These are phyloP conservation scores for Chaunax sp. DNA, from an alignment of 2,797 vertebrate genomes.

Conservation along the genomic window DNA sequence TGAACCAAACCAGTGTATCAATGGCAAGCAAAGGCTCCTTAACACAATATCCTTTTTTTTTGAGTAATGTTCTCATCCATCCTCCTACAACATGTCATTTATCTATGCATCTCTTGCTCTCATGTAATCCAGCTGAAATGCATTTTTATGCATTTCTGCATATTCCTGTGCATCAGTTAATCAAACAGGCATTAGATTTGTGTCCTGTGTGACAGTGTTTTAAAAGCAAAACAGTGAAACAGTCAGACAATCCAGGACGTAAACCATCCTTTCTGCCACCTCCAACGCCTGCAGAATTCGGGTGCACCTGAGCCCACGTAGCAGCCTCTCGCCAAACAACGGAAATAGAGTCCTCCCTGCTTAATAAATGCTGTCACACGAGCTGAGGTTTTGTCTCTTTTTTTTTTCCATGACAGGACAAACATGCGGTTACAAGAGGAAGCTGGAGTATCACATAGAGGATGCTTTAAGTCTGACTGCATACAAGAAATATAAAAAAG, in stretches of 20 bases:
- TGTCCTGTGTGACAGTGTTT: constrained; percentile 11
- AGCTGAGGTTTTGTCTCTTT: not conserved
- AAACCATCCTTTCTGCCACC: constrained; percentile 35
- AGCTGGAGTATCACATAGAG: not conserved
- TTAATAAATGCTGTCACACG: constrained; percentile 19
- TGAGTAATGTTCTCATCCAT: not conserved
- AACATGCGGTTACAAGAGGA: not conserved
- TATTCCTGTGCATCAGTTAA: constrained; percentile 3
- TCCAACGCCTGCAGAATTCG: constrained; percentile 44
- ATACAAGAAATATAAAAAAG: not conserved
- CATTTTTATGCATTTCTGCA: not conserved
- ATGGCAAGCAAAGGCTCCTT: constrained; percentile 2
- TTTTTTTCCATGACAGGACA: constrained; percentile 10
- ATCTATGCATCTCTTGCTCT: constrained; percentile 3
- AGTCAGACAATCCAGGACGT: constrained; percentile 36
- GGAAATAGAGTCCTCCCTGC: constrained; percentile 35
- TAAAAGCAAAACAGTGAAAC: constrained; percentile 24
- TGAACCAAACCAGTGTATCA: not conserved
- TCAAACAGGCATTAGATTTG: constrained; percentile 1
- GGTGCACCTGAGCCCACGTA: constrained; percentile 49
- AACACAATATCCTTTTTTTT: not conserved
- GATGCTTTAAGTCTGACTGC: not conserved
- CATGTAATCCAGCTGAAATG: not conserved
- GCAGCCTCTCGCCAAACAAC: constrained; percentile 34
- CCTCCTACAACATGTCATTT: not conserved